Evolutionary conservation across 2,888 invertebrate genomes (phyloP).

Genomic region (Sipunculus nudus): DNA sequence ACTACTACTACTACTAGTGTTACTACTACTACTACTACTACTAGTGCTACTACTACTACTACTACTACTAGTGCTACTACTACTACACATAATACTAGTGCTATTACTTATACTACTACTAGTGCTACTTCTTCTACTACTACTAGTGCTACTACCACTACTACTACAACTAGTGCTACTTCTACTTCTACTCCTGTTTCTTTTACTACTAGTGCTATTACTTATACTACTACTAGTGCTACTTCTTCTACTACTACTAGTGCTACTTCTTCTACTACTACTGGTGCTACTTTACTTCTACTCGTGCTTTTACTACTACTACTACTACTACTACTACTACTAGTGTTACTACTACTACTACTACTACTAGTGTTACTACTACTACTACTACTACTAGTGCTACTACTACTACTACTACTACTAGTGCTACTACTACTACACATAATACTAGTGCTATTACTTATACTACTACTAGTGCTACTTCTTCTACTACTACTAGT

Average conservation of each 20-base stretch:
- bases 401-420: no score
- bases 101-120: not conserved
- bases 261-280: no score
- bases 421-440: no score
- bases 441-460: no score
- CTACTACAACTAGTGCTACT: not conserved
- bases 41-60: not conserved
- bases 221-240: not conserved
- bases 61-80: not conserved
- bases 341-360: no score
- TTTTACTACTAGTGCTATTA: not conserved
- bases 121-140: not conserved
- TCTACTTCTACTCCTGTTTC: not conserved
- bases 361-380: no score
- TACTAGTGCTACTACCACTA: not conserved
- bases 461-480: no score
- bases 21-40: not conserved
- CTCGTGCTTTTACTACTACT: no score
- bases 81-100: not conserved
- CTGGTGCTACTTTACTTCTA: no score
- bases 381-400: no score
- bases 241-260: not conserved
- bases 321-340: no score
- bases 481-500: no score
- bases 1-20: not conserved